Conservation (phyloP, 2,888 invertebrate species). For the Altica lythri region DNA sequence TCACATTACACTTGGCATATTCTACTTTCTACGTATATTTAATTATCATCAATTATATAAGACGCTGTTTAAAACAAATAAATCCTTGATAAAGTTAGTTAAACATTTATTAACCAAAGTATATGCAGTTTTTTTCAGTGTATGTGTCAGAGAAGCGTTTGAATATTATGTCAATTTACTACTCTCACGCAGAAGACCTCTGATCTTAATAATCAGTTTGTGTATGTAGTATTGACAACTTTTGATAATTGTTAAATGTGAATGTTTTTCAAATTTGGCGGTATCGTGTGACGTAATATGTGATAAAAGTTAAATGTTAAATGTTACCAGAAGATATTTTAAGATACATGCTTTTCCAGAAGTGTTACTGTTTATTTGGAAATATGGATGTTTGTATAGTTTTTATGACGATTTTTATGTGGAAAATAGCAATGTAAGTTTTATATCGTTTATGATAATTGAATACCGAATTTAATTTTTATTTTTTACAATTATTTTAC, state of each 20-base stretch:
- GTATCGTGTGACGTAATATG: conserved; percentile 46
- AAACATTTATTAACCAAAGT: too few species aligned
- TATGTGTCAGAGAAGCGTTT: too few species aligned
- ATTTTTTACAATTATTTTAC: too few species aligned
- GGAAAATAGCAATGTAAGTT: conserved; percentile 39
- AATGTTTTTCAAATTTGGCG: conserved; percentile 48
- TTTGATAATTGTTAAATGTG: conserved; percentile 22
- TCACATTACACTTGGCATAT: too few species aligned
- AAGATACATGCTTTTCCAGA: conserved; percentile 45
- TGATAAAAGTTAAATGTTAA: conserved; percentile 45
- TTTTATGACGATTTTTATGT: conserved; percentile 38
- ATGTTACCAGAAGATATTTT: conserved; percentile 45
- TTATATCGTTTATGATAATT: too few species aligned
- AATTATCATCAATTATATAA: too few species aligned
- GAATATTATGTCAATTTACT: too few species aligned
- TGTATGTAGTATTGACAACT: conserved; percentile 10
- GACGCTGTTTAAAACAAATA: too few species aligned
- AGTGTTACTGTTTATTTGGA: conserved; percentile 38
- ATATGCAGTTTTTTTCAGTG: too few species aligned
- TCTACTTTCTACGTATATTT: too few species aligned
- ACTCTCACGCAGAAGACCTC: conserved; percentile 19
- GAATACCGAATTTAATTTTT: too few species aligned
- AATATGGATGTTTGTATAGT: conserved; percentile 45
- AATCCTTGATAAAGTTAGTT: too few species aligned
- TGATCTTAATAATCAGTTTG: conserved; percentile 11